Evolutionary conservation across 2,888 invertebrate genomes (phyloP).

Genomic region (Hirtodrosophila confusa): DNA sequence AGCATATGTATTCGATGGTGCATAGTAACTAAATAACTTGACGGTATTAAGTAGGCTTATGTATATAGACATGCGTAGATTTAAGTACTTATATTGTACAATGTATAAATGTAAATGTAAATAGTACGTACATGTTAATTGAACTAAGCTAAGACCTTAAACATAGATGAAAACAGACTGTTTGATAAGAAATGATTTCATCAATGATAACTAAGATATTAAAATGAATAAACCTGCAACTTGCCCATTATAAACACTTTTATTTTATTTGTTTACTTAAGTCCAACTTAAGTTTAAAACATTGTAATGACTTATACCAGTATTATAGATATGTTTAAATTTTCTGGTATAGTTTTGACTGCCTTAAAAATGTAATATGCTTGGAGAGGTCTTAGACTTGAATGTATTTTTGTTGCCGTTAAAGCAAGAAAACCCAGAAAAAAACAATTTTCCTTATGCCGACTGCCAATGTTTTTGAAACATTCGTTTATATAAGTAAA

Average conservation of each 20-base stretch:
- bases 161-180: slow-evolving; percentile 45
- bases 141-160: slow-evolving; percentile 30
- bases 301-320: too few species aligned
- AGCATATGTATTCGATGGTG: slow-evolving; percentile 32
- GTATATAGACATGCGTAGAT: slow-evolving; percentile 56
- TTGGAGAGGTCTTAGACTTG: too few species aligned
- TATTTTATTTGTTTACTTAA: too few species aligned
- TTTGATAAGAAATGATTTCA: slow-evolving; percentile 30
- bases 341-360: too few species aligned
- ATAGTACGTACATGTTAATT: slow-evolving; percentile 46
- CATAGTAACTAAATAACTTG: slow-evolving; percentile 34
- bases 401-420: too few species aligned
- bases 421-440: too few species aligned
- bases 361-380: too few species aligned
- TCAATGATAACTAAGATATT: slow-evolving; percentile 48
- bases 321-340: too few species aligned
- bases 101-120: slow-evolving; percentile 43
- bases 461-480: too few species aligned
- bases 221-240: slow-evolving; percentile 42
- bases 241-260: slow-evolving; percentile 9
- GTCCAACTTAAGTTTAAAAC: too few species aligned
- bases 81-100: slow-evolving; percentile 33
- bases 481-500: too few species aligned
- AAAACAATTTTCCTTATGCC: too few species aligned
- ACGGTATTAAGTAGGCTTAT: slow-evolving; percentile 70